A percentile compares a stretch with the other conserved stretches of the same genome.
Evolutionary conservation across 2,797 vertebrate species (phyloP).

Genomic region (Sebastes taczanowskii): DNA sequence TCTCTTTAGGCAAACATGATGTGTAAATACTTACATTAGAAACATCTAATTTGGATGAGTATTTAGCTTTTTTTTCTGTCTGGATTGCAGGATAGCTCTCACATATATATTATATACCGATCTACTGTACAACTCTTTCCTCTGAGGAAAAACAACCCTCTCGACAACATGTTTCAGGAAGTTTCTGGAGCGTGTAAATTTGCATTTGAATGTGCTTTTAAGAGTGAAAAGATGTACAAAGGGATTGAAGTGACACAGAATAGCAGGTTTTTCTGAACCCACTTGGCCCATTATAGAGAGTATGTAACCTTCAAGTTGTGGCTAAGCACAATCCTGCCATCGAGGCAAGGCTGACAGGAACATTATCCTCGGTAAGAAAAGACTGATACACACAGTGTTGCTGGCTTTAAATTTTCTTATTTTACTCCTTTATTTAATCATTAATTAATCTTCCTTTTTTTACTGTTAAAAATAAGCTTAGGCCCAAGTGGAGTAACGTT

Average conservation of each 20-base stretch:
- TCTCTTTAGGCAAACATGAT: not conserved
- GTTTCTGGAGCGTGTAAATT: not conserved
- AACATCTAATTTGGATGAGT: not conserved
- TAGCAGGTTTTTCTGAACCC: not conserved
- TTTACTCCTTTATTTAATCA: not conserved
- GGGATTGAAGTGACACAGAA: not conserved
- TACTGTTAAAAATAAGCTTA: not conserved
- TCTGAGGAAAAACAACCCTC: not conserved
- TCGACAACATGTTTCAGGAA: not conserved
- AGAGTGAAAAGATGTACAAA: not conserved
- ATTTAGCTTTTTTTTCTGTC: not conserved
- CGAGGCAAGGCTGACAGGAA: not conserved
- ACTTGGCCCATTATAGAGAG: not conserved
- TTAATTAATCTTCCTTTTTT: not conserved
- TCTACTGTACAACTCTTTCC: not conserved
- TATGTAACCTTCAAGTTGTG: not conserved
- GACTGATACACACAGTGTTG: not conserved
- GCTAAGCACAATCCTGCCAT: not conserved
- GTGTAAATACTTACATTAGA: not conserved
- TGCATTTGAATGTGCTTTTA: not conserved
- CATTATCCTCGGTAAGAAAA: not conserved
- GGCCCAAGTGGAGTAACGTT: not conserved
- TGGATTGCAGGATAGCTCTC: not conserved
- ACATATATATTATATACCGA: not conserved
- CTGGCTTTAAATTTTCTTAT: not conserved